Base-by-base conservation (phyloP, 2,888 invertebrate genomes). In the Melinopterus prodromus region DNA sequence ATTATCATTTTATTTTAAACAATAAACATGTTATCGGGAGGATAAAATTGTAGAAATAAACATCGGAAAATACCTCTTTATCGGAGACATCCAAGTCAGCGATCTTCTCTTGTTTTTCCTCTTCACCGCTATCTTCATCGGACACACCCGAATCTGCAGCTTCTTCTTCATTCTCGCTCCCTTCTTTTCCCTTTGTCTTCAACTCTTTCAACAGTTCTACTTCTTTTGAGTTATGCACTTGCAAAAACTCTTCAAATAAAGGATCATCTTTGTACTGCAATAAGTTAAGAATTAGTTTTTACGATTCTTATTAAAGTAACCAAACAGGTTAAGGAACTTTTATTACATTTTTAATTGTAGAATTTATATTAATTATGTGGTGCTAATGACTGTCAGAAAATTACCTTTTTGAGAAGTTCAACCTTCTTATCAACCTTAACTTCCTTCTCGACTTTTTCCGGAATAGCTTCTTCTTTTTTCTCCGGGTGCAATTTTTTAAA, bases 181-280 rank as follows among this genome's bases (percentile, higher is more conserved):
- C 78, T 87, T 79, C 82, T 36, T 88, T 86, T 78, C 88, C 88
- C 77, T 35, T 90, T 90, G 75, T 90, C 90, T 72, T 90, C 89
- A 82, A 83, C 79, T 83, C 82, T 71, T 85, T 79, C 72, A 85
- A 83, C 9, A 85, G 80, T 81, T 84, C 84, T 81, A 86, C 84
- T 82, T 86, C 89, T 76, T 90, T 89, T 81, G 92, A 92, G 75
- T 94, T 91, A 88, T 98, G 97, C n/a, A 94, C 93, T 89, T 96
- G 94, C 88, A 98, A 91, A 88, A 97, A 99, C 88, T 98, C 98
- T 82, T 93, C 91, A 90, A 99, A 98, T 76, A 96, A 90, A 36
- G 97, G 96, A 90, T 98, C 98, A 90, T 96, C 93, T 90, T 95
- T 95, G 86, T 96, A 95, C 92, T 95, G 86, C 80, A 90, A 88